Base-by-base conservation (phyloP, 2,113 vertebrate species). In the Vidua macroura region DNA sequence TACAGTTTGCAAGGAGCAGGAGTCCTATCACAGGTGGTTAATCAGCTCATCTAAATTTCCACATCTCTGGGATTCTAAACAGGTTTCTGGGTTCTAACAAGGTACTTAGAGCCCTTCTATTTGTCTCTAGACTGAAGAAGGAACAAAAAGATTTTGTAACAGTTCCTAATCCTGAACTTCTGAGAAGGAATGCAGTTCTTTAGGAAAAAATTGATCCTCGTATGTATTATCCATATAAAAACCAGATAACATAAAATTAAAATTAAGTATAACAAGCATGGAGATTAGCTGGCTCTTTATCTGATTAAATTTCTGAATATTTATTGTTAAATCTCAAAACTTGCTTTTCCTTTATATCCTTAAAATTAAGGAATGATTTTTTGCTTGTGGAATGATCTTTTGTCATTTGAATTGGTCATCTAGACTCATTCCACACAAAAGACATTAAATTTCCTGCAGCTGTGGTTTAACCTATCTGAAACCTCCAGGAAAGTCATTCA, bases 121-220 rank as follows among this genome's bases (percentile, higher is more conserved):
- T 69, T 62, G 11, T 59, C 37, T 91, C 56, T 8, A 16, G 25
- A 58, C 20, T 70, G 24, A 62, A n/a, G n/a, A 46, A 10, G 11
- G 58, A 80, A 30, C 16, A 73, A n/a, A 88, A 73, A 31, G 3
- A 21, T 68, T 82, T 70, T 75, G 5, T 58, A 72, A 46, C 39
- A 20, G 19, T 18, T 62, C 9, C 52, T 59, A 33, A 17, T 73
- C 6, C n/a, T 74, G 31, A 43, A 49, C 9, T 72, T 92, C 33
- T 59, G 24, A 55, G 27, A 83, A 77, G 19, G 16, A 55, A 73
- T n/a, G 22, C 28, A 49, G 11, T 44, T 88, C 49, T 80, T 87
- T 30, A 44, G 22, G 33, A 49, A 35, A 78, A 41, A 44, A 15
- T 1, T 7, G 0, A 7, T 88, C 44, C 8, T 74, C 1, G 0